These are phyloP conservation scores for Carlito syrichta DNA, from an alignment of 2,113 vertebrate genomes.

Conservation along the genomic window DNA sequence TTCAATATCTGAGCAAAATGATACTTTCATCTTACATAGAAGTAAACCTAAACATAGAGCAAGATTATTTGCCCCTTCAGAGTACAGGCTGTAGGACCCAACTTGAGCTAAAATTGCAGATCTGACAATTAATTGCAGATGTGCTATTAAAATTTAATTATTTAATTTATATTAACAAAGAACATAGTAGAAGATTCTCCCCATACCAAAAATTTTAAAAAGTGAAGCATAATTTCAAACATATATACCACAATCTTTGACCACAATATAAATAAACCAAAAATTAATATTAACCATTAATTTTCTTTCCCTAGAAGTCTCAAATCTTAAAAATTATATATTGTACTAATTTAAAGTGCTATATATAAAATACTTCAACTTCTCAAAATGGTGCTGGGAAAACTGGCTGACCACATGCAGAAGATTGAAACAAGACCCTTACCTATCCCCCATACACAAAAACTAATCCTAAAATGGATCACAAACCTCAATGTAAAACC, in stretches of 20 bases:
- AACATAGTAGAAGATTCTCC: background rate
- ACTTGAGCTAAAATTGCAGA: background rate
- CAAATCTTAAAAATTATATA: background rate
- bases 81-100: background rate
- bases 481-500: no score
- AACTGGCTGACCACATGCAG: no score
- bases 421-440: no score
- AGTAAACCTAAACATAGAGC: background rate
- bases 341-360: no score
- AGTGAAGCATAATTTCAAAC: background rate
- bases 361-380: background rate
- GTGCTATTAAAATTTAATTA: background rate
- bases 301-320: background rate
- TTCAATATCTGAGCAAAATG: background rate
- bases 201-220: background rate
- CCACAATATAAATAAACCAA: background rate
- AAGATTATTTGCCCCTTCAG: background rate
- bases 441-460: no score
- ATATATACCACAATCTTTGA: background rate
- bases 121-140: background rate
- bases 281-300: background rate
- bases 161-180: background rate
- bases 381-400: no score
- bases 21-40: background rate
- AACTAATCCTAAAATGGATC: no score